Evolutionary conservation across 2,113 vertebrate species (phyloP).

Genomic region (Pipa parva): DNA sequence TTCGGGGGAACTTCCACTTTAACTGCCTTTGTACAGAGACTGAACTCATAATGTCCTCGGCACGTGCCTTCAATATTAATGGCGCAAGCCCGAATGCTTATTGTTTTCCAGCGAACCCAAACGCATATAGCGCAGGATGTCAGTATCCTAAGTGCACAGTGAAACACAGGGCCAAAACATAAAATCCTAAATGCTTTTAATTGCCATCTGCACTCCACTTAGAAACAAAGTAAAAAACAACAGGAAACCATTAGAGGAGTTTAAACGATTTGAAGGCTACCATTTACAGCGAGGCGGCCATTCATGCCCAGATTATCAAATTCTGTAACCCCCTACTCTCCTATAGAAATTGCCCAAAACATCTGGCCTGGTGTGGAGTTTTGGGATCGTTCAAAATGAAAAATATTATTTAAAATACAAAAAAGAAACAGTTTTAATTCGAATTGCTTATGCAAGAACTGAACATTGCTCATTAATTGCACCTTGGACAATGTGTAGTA

Average conservation of each 20-base stretch:
- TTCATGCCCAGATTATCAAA: not conserved
- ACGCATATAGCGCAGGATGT: constrained; percentile 12
- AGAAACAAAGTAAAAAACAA: constrained; percentile 24
- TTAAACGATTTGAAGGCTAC: constrained; percentile 28
- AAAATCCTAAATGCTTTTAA: constrained; percentile 35
- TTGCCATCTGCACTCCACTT: constrained; percentile 23
- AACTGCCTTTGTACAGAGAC: no score
- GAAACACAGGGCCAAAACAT: constrained; percentile 12
- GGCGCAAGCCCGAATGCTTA: not conserved
- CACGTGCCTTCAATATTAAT: no score
- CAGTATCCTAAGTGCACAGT: constrained; percentile 26
- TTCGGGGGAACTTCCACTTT: no score
- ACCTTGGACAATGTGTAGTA: no score
- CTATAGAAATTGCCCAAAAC: not conserved
- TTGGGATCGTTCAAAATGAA: no score
- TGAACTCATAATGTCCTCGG: no score
- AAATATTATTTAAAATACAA: no score
- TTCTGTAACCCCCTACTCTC: not conserved
- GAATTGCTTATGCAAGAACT: no score
- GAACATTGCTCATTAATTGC: no score
- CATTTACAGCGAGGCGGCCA: constrained; percentile 15
- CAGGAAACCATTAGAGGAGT: constrained; percentile 40
- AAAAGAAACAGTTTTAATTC: no score
- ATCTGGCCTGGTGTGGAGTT: no score
- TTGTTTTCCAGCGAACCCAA: not conserved